Percentiles rank a stretch among this genome's conserved stretches.
phyloP scores from a whole-genome alignment of 2,113 vertebrate genomes.

The Heterochromis multidens region DNA sequence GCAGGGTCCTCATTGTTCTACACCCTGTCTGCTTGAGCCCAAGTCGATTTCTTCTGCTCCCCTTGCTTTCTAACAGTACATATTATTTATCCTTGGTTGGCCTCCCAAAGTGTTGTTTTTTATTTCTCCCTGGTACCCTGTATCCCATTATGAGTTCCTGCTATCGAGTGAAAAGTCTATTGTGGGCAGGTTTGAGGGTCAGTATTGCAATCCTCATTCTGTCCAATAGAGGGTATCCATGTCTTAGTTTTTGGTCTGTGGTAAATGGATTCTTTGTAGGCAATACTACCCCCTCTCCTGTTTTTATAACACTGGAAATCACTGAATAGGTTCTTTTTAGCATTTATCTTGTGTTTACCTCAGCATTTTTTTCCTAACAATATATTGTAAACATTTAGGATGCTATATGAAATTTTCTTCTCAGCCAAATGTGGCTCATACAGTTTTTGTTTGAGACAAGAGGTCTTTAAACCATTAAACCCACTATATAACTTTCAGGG shows the following conservation, averaged over 20 bases:
- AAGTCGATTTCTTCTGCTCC: background rate
- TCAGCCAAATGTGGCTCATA: background rate
- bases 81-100: background rate
- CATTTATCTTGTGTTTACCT: background rate
- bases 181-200: background rate
- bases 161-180: background rate
- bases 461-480: background rate
- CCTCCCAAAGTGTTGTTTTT: background rate
- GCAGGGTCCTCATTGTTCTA: slow-evolving; percentile 36
- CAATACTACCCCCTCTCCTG: background rate
- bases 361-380: too few species aligned
- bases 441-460: background rate
- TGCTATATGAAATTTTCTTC: too few species aligned
- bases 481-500: background rate
- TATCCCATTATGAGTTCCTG: background rate
- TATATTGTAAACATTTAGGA: too few species aligned
- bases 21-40: background rate
- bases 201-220: background rate
- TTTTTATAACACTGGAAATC: background rate
- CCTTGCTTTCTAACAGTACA: background rate
- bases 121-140: background rate
- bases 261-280: slow-evolving; percentile 10
- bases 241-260: background rate
- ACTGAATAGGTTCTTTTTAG: background rate
- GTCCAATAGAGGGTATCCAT: slow-evolving; percentile 37